phyloP scores from a whole-genome alignment of 2,888 invertebrate genomes.

The Ferrisia virgata region DNA sequence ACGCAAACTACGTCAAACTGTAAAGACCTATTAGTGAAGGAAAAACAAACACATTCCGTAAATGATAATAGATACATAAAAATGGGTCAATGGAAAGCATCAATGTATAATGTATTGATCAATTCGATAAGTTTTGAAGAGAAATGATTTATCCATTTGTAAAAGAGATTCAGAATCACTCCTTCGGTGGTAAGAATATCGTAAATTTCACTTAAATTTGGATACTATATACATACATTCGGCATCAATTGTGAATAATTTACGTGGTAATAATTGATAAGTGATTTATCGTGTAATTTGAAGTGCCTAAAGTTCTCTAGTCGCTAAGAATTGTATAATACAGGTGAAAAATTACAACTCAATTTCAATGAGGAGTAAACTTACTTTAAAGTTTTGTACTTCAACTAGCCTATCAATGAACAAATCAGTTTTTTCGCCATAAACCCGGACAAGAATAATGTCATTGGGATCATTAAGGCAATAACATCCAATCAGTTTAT shows the following conservation, averaged over 20 bases:
- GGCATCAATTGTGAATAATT: too few relatives aligned
- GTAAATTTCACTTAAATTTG: too few relatives aligned
- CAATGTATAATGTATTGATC: not conserved
- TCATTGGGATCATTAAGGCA: slow-evolving; percentile 57
- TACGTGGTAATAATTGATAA: too few relatives aligned
- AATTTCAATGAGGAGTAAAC: too few relatives aligned
- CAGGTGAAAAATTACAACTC: not conserved
- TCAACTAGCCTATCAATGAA: slow-evolving; percentile 75
- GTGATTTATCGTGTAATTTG: too few relatives aligned
- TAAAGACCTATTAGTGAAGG: not conserved
- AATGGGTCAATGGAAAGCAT: not conserved
- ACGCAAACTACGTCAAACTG: not conserved
- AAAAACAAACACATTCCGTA: not conserved
- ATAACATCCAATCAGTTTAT: slow-evolving; percentile 76
- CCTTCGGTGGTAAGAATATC: too few relatives aligned
- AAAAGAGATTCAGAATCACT: not conserved
- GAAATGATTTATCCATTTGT: not conserved
- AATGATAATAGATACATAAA: not conserved
- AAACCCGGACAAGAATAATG: slow-evolving; percentile 81
- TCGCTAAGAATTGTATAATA: not conserved
- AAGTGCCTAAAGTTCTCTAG: too few relatives aligned
- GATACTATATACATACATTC: too few relatives aligned
- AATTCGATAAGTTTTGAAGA: not conserved
- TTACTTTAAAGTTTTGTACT: slow-evolving; percentile 50
- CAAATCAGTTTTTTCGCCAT: slow-evolving; percentile 89